These are phyloP conservation scores for Furcifer pardalis DNA, from an alignment of 2,797 vertebrate species.

Conservation along the genomic window DNA sequence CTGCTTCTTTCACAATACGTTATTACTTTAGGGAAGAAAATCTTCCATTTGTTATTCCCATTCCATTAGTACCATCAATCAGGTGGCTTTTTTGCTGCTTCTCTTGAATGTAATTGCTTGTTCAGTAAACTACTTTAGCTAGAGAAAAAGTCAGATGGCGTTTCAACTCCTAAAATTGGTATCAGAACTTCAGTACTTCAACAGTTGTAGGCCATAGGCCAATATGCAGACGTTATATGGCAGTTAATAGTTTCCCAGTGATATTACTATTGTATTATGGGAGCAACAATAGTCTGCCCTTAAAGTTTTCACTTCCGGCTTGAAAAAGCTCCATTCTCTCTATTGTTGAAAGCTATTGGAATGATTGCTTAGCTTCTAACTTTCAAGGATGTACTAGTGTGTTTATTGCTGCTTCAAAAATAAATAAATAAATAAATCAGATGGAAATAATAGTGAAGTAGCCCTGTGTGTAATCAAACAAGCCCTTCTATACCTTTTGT, in stretches of 20 bases:
- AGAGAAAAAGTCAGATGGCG: background rate
- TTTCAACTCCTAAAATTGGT: slow-evolving; percentile 21
- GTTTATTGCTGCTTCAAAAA: background rate
- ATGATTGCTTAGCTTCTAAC: background rate
- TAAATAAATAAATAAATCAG: background rate
- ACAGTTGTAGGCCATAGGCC: background rate
- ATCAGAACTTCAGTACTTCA: background rate
- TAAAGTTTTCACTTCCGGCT: background rate
- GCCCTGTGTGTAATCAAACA: too few relatives aligned
- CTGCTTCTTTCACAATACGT: background rate
- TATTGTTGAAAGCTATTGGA: background rate
- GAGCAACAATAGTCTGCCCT: background rate
- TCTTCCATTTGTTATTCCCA: background rate
- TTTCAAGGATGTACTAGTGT: background rate
- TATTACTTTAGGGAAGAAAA: background rate
- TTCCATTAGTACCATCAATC: background rate
- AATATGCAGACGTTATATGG: background rate
- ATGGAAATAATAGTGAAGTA: background rate
- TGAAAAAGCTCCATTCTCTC: background rate
- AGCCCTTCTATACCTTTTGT: too few relatives aligned
- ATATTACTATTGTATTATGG: slow-evolving; percentile 13
- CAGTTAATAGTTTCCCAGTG: background rate
- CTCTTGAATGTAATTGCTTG: slow-evolving; percentile 15
- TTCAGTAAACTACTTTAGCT: slow-evolving; percentile 18
- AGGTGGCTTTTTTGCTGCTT: slow-evolving; percentile 3